Evolutionary conservation across 2,113 vertebrate genomes (phyloP).

Genomic region (Synodontis membranacea): DNA sequence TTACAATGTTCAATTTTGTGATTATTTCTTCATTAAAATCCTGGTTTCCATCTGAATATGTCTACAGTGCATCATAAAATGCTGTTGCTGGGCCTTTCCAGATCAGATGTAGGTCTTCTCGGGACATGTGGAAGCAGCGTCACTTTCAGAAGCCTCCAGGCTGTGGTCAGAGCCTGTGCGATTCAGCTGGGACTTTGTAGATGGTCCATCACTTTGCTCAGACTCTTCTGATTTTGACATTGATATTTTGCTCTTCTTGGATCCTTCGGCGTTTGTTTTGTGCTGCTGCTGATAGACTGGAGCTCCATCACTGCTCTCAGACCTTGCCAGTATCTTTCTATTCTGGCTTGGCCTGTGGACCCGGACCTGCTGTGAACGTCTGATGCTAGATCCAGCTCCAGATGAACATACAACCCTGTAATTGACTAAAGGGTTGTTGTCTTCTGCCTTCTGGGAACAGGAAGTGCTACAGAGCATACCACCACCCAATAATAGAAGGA

Average conservation of each 20-base stretch:
- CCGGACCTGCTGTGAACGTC: constrained; percentile 28
- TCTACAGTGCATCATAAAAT: not conserved
- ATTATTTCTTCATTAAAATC: not conserved
- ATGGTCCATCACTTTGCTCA: constrained; percentile 53
- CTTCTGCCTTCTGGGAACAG: constrained; percentile 65
- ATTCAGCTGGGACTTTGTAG: constrained; percentile 66
- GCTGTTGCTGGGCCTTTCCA: not conserved
- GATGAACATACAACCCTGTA: constrained; percentile 73
- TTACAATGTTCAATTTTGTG: constrained; percentile 18
- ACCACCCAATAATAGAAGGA: constrained; percentile 82
- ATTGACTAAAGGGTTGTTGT: constrained; percentile 80
- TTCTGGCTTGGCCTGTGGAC: not conserved
- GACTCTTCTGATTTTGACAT: constrained; percentile 44
- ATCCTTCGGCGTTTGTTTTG: constrained; percentile 13
- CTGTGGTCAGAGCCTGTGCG: constrained; percentile 46
- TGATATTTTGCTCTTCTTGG: constrained; percentile 34
- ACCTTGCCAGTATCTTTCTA: not conserved
- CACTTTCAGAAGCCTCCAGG: constrained; percentile 35
- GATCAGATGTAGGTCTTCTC: constrained; percentile 63
- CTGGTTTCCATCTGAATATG: not conserved
- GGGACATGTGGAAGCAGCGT: constrained; percentile 46
- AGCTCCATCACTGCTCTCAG: constrained; percentile 26
- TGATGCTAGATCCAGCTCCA: constrained; percentile 52
- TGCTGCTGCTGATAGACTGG: constrained; percentile 9
- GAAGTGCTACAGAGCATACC: constrained; percentile 80